A percentile compares a stretch with the other conserved stretches of the same genome.
Conservation (phyloP, 2,797 vertebrate genomes). For the Melanotaenia boesemani region DNA sequence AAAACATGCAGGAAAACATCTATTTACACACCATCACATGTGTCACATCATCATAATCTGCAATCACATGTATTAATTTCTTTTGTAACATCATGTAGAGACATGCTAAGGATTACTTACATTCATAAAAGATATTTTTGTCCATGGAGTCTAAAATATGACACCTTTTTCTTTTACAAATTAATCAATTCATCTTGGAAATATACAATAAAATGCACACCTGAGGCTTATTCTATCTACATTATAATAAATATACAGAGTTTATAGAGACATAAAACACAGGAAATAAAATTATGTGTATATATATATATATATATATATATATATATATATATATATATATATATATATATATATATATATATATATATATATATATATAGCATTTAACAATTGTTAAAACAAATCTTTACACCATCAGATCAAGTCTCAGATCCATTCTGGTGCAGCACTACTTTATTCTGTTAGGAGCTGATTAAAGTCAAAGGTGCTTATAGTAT, state of each 20-base stretch:
- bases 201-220: not conserved
- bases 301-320: too few species aligned
- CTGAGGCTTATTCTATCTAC: not conserved
- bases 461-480: too few species aligned
- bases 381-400: too few species aligned
- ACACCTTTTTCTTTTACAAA: not conserved
- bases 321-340: too few species aligned
- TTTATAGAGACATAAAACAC: not conserved
- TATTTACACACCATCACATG: not conserved
- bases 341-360: too few species aligned
- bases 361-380: too few species aligned
- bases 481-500: too few species aligned
- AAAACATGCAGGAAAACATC: conserved; percentile 8
- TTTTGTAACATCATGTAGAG: not conserved
- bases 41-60: conserved; percentile 8
- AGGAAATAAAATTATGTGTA: too few species aligned
- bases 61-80: not conserved
- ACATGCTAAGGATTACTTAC: not conserved
- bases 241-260: not conserved
- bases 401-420: too few species aligned
- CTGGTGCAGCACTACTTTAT: too few species aligned
- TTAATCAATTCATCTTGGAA: not conserved
- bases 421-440: too few species aligned
- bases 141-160: not conserved
- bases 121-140: not conserved